Percentiles rank a stretch among this genome's conserved stretches.
Conservation (phyloP, 2,888 invertebrate species). For the Theretra japonica region DNA sequence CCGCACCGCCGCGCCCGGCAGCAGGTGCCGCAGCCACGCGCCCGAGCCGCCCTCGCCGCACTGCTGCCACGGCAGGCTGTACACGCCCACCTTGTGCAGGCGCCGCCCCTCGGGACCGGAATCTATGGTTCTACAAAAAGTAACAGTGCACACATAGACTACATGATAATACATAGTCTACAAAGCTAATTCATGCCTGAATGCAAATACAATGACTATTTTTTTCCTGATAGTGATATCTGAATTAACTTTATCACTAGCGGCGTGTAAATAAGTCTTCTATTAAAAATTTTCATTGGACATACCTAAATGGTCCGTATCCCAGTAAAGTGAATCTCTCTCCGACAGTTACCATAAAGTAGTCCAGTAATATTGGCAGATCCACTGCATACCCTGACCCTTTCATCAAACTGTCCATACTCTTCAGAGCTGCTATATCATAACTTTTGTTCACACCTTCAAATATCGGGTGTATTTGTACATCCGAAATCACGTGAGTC, state of each 20-base stretch:
- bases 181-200: too few relatives aligned
- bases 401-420: constrained; percentile 47
- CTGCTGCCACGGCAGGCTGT: constrained; percentile 41
- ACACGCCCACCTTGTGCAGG: constrained; percentile 47
- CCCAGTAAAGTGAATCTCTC: constrained; percentile 64
- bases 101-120: constrained; percentile 40
- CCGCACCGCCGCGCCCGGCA: constrained; percentile 37
- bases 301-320: constrained; percentile 66
- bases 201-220: not conserved
- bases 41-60: constrained; percentile 39
- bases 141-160: too few relatives aligned
- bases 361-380: constrained; percentile 57
- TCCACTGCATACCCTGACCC: constrained; percentile 34
- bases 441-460: constrained; percentile 52
- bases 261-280: not conserved
- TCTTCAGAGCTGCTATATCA: constrained; percentile 64
- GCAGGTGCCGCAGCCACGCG: constrained; percentile 49
- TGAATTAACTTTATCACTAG: not conserved
- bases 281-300: not conserved
- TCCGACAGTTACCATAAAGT: constrained; percentile 61
- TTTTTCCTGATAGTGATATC: not conserved
- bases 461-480: constrained; percentile 65
- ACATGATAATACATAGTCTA: too few relatives aligned
- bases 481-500: constrained; percentile 54
- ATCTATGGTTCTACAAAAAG: constrained; percentile 48